Evolutionary conservation across 2,113 vertebrate species (phyloP), one percentile per base, ranked within the genome.

Genomic region (Meriones unguiculatus): DNA sequence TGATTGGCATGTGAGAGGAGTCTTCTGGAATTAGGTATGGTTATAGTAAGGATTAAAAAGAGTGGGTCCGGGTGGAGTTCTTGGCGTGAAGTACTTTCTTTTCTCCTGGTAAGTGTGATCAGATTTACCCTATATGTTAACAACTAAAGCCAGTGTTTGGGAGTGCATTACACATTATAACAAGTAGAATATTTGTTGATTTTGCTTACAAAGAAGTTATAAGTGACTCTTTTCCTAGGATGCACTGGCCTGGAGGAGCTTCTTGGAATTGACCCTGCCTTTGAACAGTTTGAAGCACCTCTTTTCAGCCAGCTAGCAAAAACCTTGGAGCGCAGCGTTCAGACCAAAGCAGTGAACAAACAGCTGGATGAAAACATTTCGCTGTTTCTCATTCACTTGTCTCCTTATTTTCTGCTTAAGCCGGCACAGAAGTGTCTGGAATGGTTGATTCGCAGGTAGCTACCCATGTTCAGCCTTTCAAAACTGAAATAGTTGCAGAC

Each of bases 341-440:
- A 99, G 97, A 99, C 99, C 94, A 99, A 98, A 97, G 99, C 99
- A 88, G 98, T 99, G 93, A 99, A 99, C 95, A 97, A 98, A 94
- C 98, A 99, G 95, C 98, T 99, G 98, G 98, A 99, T 95, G 98
- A 98, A 72, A 99, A 98, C 95, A 99, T 99, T 97, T 98, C 99
- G 0, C 98, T 99, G 57, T 99, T 99, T 96, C 99, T 99, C 70
- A 98, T 99, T 85, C 99, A 99, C 50, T 96, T 99, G 32, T 99
- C 99, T 1, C 99, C 99, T 0, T 99, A 99, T 97, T 99, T 99
- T 96, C 98, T 99, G 97, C 99, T 99, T 64, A 99, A 99, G 52
- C 99, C 99, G 22, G 99, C 99, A 0, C 99, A 99, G 98, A 99
- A 99, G 98, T 99, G 99, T 98, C 98, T 99, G 20, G 99, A 99